Evolutionary conservation across 2,113 vertebrate species (phyloP), one percentile per base, ranked within the genome.

Genomic region (Vicugna pacos): DNA sequence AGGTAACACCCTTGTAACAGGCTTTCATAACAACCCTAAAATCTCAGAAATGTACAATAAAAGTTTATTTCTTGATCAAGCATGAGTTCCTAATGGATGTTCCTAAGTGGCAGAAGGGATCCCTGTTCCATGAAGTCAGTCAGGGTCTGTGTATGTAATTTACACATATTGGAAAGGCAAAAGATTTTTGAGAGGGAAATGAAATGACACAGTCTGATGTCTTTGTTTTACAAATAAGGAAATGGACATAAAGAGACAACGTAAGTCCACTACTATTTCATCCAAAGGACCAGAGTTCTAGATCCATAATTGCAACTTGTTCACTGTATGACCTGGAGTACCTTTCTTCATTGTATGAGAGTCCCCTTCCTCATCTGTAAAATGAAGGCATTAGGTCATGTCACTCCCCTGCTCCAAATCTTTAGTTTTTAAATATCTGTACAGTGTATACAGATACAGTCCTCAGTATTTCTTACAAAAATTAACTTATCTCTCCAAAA

Each of bases 401-500:
- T 38, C 35, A 32, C 10, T 42, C 8, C 28, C 30, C 16, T 38
- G 22, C 35, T 89, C 22, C n/a, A 76, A 72, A 76, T 56, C 56
- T 93, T 80, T 64, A 73, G 16, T 35, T 73, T 79, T 48, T 22
- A 46, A 84, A 11, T 77, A 93, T 79, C 62, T 86, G 69, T n/a
- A 69, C 0, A 75, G 28, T 62, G 0, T 13, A 60, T 30, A 50
- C 0, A 94, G 20, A 64, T 52, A 82, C 1, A 58, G 7, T 88
- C 91, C 35, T 42, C 26, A 92, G 11, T 32, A 58, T 52, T 24
- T 26, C 76, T 60, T 92, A 70, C 30, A 90, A 92, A 93, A 96
- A 91, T 86, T 22, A 56, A 80, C 54, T 46, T 70, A 10, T 85
- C 50, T 90, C 75, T 92, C 58, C 32, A 80, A 80, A 95, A 80